phyloP scores from a whole-genome alignment of 2,797 vertebrate genomes.

The Falco cherrug region DNA sequence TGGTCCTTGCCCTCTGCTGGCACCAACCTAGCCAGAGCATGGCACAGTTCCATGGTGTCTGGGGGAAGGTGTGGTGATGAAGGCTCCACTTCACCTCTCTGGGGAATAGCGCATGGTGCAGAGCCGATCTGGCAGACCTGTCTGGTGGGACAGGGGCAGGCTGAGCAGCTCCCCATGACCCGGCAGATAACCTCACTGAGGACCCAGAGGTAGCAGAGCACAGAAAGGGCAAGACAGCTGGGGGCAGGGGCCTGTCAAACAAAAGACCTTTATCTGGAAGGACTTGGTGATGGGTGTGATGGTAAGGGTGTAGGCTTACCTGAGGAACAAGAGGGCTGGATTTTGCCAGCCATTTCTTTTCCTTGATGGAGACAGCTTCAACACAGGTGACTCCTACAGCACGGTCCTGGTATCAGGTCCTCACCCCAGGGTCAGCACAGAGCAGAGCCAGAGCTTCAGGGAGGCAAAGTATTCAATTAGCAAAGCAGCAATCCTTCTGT shows the following conservation, averaged over 20 bases:
- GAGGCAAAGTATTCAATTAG: background rate
- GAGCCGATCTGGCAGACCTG: background rate
- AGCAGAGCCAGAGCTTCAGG: background rate
- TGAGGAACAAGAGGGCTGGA: background rate
- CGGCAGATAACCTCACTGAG: background rate
- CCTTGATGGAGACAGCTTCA: background rate
- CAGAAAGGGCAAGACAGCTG: background rate
- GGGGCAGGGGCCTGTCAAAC: background rate
- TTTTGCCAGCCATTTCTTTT: background rate
- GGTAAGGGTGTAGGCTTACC: background rate
- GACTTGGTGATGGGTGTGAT: background rate
- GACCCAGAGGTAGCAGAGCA: background rate
- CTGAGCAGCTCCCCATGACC: background rate
- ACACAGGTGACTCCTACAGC: background rate
- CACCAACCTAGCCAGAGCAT: too few relatives aligned
- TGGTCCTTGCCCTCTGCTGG: too few relatives aligned
- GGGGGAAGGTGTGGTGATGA: background rate
- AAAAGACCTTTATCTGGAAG: background rate
- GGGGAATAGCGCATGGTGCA: background rate
- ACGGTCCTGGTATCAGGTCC: background rate
- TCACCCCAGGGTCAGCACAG: background rate
- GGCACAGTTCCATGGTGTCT: background rate
- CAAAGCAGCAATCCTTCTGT: background rate
- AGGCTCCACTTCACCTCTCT: background rate
- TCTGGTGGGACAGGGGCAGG: background rate